phyloP scores from a whole-genome alignment of 1,140 invertebrate species.

The Dendrolimus punctatus region DNA sequence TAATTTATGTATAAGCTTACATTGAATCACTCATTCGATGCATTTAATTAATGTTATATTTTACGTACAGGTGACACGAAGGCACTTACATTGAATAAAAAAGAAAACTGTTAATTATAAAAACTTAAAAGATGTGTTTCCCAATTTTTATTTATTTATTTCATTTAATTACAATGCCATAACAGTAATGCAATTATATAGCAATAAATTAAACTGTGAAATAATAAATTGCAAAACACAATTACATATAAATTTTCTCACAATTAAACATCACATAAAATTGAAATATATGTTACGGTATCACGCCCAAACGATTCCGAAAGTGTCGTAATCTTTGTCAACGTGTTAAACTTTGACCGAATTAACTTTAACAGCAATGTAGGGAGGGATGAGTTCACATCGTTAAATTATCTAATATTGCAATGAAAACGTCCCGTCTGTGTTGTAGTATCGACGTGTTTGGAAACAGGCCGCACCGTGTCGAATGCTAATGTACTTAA shows the following conservation, averaged over 20 bases:
- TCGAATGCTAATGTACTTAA: slow-evolving; percentile 39
- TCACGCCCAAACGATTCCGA: slow-evolving; percentile 52
- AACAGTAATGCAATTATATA: too few relatives aligned
- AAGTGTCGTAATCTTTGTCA: slow-evolving; percentile 56
- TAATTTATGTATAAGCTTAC: too few relatives aligned
- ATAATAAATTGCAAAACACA: slow-evolving; percentile 23
- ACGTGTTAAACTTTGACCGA: slow-evolving; percentile 68
- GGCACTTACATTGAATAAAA: not conserved
- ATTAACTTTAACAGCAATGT: slow-evolving; percentile 36
- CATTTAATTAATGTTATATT: too few relatives aligned
- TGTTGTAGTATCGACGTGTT: slow-evolving; percentile 25
- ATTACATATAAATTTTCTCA: slow-evolving; percentile 35
- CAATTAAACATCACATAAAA: slow-evolving; percentile 56
- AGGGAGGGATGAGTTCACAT: slow-evolving; percentile 50
- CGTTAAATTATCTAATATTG: slow-evolving; percentile 63
- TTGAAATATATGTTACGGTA: slow-evolving; percentile 45
- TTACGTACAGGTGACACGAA: too few relatives aligned
- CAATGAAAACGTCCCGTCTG: slow-evolving; percentile 51
- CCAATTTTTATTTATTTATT: too few relatives aligned
- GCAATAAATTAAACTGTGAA: slow-evolving; percentile 40
- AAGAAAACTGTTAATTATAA: not conserved
- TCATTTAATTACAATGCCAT: too few relatives aligned
- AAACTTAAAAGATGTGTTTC: slow-evolving; percentile 10
- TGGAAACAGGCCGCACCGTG: slow-evolving; percentile 54
- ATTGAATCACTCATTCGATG: too few relatives aligned